phyloP scores from a whole-genome alignment of 2,797 vertebrate species.

The Orientallactaga sibirica region DNA sequence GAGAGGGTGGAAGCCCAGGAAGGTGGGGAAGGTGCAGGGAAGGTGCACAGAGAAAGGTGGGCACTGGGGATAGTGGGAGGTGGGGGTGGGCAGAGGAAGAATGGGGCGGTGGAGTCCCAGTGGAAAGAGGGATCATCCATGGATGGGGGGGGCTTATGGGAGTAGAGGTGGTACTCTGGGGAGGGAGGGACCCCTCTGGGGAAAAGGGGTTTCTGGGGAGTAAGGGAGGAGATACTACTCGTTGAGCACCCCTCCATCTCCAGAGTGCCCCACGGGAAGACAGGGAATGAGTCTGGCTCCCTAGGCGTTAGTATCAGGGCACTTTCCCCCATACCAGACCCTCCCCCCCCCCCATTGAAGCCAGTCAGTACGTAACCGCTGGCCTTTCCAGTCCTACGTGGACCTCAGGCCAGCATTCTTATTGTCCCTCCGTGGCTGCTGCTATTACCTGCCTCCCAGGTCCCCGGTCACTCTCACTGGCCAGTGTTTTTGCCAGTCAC shows the following conservation, averaged over 20 bases:
- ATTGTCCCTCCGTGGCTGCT: not conserved
- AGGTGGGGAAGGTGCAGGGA: too few relatives aligned
- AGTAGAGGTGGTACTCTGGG: too few relatives aligned
- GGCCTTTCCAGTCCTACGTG: not conserved
- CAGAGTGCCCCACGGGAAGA: too few relatives aligned
- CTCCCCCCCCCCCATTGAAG: not conserved
- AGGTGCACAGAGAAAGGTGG: not conserved
- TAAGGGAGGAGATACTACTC: too few relatives aligned
- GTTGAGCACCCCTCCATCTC: too few relatives aligned
- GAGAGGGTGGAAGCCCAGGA: not conserved
- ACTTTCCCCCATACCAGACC: not conserved
- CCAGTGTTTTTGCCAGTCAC: not conserved
- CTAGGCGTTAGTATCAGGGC: accelerated
- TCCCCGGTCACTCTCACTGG: not conserved
- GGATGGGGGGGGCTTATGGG: not conserved
- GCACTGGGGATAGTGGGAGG: not conserved
- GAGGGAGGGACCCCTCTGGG: too few relatives aligned
- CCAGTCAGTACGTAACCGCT: not conserved
- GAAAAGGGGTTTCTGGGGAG: too few relatives aligned
- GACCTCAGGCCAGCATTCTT: not conserved
- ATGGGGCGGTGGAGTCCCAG: accelerated
- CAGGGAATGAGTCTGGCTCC: not conserved
- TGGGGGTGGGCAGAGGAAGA: not conserved
- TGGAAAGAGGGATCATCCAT: accelerated
- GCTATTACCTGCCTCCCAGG: not conserved